phyloP scores from a whole-genome alignment of 2,113 vertebrate genomes.

The Tichodroma muraria region DNA sequence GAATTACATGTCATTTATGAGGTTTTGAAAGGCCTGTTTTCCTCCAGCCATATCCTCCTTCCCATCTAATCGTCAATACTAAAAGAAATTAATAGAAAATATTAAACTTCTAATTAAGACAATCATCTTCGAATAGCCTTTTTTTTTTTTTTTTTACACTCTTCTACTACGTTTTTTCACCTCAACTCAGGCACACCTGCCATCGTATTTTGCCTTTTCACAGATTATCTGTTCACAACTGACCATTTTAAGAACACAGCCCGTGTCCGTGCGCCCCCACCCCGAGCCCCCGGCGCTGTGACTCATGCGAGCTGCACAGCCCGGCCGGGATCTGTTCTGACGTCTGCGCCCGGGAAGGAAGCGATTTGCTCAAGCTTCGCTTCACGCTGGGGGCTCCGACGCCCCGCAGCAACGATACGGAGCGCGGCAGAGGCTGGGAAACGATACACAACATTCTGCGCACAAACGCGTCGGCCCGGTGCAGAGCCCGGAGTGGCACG shows the following conservation, averaged over 20 bases:
- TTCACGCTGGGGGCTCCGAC: background rate
- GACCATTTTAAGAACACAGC: no score
- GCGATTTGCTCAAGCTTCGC: rapidly evolving
- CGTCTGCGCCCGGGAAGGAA: rapidly evolving
- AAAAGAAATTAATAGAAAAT: rapidly evolving
- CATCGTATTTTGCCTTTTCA: background rate
- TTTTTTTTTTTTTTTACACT: background rate
- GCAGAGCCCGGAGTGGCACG: background rate
- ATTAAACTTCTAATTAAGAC: background rate
- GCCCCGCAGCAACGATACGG: rapidly evolving
- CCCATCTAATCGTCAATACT: background rate
- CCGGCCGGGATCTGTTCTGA: background rate
- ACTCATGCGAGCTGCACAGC: background rate
- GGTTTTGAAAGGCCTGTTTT: background rate
- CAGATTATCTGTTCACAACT: rapidly evolving
- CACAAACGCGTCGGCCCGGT: rapidly evolving
- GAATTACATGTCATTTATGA: background rate
- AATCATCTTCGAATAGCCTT: background rate
- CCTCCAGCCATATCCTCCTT: background rate
- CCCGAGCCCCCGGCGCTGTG: background rate
- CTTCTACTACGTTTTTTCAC: background rate
- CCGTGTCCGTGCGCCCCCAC: background rate
- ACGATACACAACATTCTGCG: rapidly evolving
- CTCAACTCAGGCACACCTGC: background rate
- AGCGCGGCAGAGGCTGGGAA: background rate